phyloP scores from a whole-genome alignment of 1,140 invertebrate genomes.

The Platyura marginata region DNA sequence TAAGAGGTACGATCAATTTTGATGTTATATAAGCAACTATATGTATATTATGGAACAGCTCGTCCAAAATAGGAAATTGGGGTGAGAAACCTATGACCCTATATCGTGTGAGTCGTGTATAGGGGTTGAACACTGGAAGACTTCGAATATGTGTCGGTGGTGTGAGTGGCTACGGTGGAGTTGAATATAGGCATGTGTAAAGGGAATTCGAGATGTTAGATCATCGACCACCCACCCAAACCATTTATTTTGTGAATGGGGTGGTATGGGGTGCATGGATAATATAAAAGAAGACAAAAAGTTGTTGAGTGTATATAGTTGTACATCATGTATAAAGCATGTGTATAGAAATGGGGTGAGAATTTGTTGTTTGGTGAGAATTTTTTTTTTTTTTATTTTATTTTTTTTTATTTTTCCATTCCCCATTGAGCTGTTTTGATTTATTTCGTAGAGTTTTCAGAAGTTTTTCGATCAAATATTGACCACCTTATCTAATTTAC shows the following conservation, averaged over 20 bases:
- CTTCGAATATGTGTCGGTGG: slow-evolving; percentile 5
- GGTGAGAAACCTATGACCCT: background rate
- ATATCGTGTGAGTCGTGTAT: slow-evolving; percentile 5
- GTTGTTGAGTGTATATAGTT: background rate
- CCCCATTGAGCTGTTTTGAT: background rate
- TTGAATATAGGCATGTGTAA: too few relatives aligned
- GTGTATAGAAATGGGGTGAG: background rate
- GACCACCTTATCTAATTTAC: too few relatives aligned
- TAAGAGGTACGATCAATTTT: too few relatives aligned
- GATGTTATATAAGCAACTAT: too few relatives aligned
- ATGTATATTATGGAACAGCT: background rate
- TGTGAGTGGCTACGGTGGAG: too few relatives aligned
- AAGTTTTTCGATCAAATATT: too few relatives aligned
- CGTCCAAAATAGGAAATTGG: background rate
- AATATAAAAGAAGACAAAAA: background rate
- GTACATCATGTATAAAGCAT: background rate
- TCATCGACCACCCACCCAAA: background rate
- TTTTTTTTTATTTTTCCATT: background rate
- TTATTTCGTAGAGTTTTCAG: background rate
- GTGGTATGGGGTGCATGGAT: background rate
- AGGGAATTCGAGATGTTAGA: background rate
- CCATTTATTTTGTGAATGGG: background rate
- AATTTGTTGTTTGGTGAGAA: background rate
- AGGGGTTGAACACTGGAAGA: slow-evolving; percentile 13
- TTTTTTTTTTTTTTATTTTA: background rate